Conservation (phyloP, 2,888 invertebrate genomes). For the Camptogramma bilineatum region DNA sequence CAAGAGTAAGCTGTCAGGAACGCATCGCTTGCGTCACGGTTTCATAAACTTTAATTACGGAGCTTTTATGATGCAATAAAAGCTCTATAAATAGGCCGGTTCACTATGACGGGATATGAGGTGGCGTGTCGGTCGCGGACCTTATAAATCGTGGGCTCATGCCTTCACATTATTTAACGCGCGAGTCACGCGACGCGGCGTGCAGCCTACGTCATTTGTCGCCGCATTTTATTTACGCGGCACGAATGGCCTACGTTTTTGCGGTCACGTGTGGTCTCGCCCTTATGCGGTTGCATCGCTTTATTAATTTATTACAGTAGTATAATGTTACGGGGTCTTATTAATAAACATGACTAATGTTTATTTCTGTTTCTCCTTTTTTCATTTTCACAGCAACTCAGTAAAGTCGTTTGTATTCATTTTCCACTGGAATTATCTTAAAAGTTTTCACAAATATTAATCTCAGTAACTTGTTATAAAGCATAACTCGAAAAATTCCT, state of each 20-base stretch:
- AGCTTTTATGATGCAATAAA: conserved; percentile 59
- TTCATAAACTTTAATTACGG: conserved; percentile 58
- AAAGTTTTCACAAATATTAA: conserved; percentile 14
- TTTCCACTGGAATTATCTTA: background rate
- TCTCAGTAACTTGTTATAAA: conserved; percentile 2
- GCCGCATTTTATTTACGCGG: conserved; percentile 44
- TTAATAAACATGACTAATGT: conserved; percentile 17
- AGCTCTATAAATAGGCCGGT: conserved; percentile 49
- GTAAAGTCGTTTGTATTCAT: conserved; percentile 7
- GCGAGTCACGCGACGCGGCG: conserved; percentile 56
- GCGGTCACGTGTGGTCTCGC: conserved; percentile 32
- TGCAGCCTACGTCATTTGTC: conserved; percentile 50
- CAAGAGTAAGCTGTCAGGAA: conserved; percentile 29
- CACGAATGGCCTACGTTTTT: conserved; percentile 36
- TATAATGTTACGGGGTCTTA: conserved; percentile 12
- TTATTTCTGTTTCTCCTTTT: conserved; percentile 15
- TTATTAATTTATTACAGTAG: conserved; percentile 38
- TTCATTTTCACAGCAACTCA: background rate
- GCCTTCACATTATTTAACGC: conserved; percentile 65
- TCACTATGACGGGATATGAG: conserved; percentile 50
- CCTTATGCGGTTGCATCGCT: conserved; percentile 35
- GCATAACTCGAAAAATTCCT: conserved; percentile 12
- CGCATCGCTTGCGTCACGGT: conserved; percentile 51
- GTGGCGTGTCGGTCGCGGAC: conserved; percentile 53
- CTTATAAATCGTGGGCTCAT: conserved; percentile 57